Evolutionary conservation across 2,797 vertebrate genomes (phyloP), one percentile per base, ranked within the genome.

Genomic region (Garrulus glandarius): DNA sequence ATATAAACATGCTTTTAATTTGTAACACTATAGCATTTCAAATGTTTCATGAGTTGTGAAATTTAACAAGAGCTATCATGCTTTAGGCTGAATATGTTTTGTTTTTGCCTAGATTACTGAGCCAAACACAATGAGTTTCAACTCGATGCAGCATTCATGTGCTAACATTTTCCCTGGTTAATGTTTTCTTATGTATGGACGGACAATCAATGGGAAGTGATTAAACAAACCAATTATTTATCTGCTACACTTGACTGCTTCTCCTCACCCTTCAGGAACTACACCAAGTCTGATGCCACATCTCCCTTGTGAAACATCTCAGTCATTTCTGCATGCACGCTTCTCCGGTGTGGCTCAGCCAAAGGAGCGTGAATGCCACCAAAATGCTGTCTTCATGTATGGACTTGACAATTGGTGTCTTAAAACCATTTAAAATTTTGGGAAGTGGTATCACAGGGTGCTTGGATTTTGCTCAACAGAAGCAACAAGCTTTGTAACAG

Each of bases 1-100:
- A 84, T 80, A 87, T 82, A 94, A 96, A 90, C 0, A 5, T 78
- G 50, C 26, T 92, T 92, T 95, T 97, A 87, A 95, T 93, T 95
- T 88, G 61, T 69, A 81, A 74, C 37, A 82, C 63, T 81, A 63
- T 20, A 93, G 32, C 30, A 84, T 84, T 95, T 95, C 55, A 79
- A 76, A 83, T 63, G 34, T 76, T 92, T 64, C 83, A 41, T 50
- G 34, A 84, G 34, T 92, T 95, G 85, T 84, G 80, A 93, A 95
- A 89, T 91, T 84, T 87, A 94, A 70, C 47, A 90, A 74, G 44
- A 76, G 30, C 30, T 90, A 5, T 34, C 52, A 84, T 53, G 93
- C 85, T 94, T 92, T 70, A 94, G 93, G 87, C 89, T 84, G 74
- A 79, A 68, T 90, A 30, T 79, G 55, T 56, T 95, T 94, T 77